Evolutionary conservation across 53 echinoderm and acorn worm species (phyloP), one percentile per base, ranked within the genome.

Genomic region (Temnopleurus reevesii): DNA sequence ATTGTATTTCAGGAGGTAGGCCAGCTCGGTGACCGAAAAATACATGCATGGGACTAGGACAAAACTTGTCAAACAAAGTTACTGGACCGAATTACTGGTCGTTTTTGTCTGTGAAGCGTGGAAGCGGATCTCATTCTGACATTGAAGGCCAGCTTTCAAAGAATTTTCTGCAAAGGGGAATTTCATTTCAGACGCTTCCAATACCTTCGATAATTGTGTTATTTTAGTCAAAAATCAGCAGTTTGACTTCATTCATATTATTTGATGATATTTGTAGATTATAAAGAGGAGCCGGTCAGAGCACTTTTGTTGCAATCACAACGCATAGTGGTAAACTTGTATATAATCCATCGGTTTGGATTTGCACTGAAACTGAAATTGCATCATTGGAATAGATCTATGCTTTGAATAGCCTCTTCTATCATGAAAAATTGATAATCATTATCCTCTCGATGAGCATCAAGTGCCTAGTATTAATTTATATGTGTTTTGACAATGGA

Each of bases 21-120:
- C 5, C 1, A 21, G 41, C 12, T 7, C 1, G 10, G 12, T 21
- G 36, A 41, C 41, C 2, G 1, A n/a, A 41, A 41, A 71, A 8
- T 19, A 71, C 71, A 41, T 41, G 21, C 15, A 23, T 71, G 38
- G 71, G 71, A 41, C 71, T 71, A 41, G n/a, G 12, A 15, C 71
- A 36, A 38, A 71, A 71, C 71, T 71, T 71, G 71, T 71, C 71
- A 38, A 71, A 71, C 71, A 71, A 71, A 71, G 38, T 71, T 71
- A 71, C 41, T 41, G 71, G 41, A 71, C 71, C 71, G 23, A 21
- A 71, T 71, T 41, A 4, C 71, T 41, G 41, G 0, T 2, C 0
- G 36, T 71, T 41, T 0, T 21, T 41, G n/a, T 38, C 9, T 0
- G 21, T 21, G 41, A 8, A 41, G 71, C 21, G n/a, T 23, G 8